Evolutionary conservation across 2,797 vertebrate species (phyloP).

Genomic region (Crocodylus rhombifer): DNA sequence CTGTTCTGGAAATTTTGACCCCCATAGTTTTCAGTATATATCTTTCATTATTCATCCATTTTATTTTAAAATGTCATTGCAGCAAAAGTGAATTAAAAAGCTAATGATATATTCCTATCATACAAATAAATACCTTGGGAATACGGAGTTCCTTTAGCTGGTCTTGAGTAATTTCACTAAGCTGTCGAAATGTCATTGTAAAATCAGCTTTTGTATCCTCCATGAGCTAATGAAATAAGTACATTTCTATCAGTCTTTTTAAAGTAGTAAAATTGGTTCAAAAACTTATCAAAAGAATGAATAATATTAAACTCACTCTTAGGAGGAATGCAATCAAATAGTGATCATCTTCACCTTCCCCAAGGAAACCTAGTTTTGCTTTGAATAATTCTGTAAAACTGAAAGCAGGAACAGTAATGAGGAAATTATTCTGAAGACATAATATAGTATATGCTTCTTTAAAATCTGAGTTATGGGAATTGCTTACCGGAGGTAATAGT

Average conservation of each 20-base stretch:
- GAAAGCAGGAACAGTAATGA: conserved; percentile 47
- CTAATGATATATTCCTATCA: neutral
- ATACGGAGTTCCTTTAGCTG: conserved; percentile 76
- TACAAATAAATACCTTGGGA: conserved; percentile 77
- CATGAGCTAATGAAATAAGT: conserved; percentile 81
- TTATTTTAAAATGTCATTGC: neutral
- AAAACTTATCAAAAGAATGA: conserved; percentile 18
- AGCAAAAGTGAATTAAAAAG: neutral
- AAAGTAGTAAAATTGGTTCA: neutral
- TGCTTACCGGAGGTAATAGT: conserved; percentile 82
- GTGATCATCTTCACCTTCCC: conserved; percentile 76
- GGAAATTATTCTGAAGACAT: neutral
- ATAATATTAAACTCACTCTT: conserved; percentile 75
- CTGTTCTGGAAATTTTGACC: neutral
- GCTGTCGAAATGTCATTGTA: conserved; percentile 87
- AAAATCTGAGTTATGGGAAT: conserved; percentile 10
- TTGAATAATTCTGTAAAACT: conserved; percentile 86
- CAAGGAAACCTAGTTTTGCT: conserved; percentile 85
- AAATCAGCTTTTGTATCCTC: conserved; percentile 87
- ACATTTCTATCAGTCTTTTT: conserved; percentile 15
- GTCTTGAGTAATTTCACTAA: conserved; percentile 82
- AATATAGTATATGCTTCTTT: neutral
- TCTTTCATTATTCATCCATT: neutral
- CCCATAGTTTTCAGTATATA: neutral
- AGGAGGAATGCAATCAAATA: conserved; percentile 84